Percentiles rank a stretch among this genome's conserved stretches.
Evolutionary conservation across 1,140 invertebrate species (phyloP).

Genomic region (Drosophila ambigua): DNA sequence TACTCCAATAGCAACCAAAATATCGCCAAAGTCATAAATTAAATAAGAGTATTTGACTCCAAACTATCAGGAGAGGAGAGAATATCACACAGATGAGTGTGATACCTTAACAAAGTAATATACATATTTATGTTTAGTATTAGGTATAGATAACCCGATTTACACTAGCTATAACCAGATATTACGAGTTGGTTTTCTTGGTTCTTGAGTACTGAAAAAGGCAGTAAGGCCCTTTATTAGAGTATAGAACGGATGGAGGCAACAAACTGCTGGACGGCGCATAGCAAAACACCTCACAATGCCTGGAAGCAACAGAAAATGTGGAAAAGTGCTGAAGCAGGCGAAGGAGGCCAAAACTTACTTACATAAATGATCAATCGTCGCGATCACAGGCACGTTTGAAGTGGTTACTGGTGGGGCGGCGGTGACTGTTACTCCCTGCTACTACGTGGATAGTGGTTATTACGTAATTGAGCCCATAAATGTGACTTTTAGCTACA

Average conservation of each 20-base stretch:
- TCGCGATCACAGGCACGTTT: slow-evolving; percentile 73
- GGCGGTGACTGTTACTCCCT: slow-evolving; percentile 55
- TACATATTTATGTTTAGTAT: too few species aligned
- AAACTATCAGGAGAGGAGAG: neutral
- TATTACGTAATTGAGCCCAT: slow-evolving; percentile 58
- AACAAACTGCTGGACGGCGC: slow-evolving; percentile 51
- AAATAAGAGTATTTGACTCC: slow-evolving; percentile 59
- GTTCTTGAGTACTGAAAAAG: too few species aligned
- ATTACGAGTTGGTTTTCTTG: too few species aligned
- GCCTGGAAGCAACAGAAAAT: slow-evolving; percentile 61
- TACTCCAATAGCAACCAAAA: slow-evolving; percentile 31
- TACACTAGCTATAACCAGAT: too few species aligned
- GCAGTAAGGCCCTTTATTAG: slow-evolving; percentile 2
- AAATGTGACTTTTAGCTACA: slow-evolving; percentile 2
- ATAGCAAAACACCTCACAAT: slow-evolving; percentile 62
- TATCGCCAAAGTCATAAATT: slow-evolving; percentile 83
- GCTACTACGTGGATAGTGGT: slow-evolving; percentile 46
- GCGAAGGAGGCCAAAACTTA: slow-evolving; percentile 28
- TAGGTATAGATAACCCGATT: too few species aligned
- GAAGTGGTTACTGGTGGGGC: slow-evolving; percentile 30
- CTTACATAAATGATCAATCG: slow-evolving; percentile 74
- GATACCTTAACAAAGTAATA: neutral
- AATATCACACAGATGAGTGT: too few species aligned
- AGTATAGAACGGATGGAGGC: slow-evolving; percentile 56
- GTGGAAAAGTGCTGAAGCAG: slow-evolving; percentile 30